These are phyloP conservation scores for Sinotaia quadrata DNA, from an alignment of 2,888 invertebrate genomes.

Conservation along the genomic window DNA sequence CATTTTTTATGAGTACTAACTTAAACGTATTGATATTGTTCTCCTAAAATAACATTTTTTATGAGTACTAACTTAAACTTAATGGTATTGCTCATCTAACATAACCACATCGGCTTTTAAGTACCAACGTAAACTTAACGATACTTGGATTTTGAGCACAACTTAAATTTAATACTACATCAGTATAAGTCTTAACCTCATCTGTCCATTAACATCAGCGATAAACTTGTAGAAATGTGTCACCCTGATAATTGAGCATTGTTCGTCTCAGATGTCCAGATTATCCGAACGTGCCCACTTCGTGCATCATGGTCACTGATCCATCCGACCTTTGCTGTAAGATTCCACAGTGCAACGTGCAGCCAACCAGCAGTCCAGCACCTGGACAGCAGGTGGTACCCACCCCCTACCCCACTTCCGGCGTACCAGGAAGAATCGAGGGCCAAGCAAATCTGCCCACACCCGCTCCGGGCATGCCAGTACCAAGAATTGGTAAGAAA, in stretches of 20 bases:
- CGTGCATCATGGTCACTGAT: slow-evolving; percentile 51
- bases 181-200: no score
- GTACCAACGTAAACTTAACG: no score
- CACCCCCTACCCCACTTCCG: slow-evolving; percentile 14
- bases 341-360: slow-evolving; percentile 48
- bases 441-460: slow-evolving; percentile 9
- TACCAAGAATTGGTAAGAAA: slow-evolving; percentile 1
- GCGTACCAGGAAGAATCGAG: slow-evolving; percentile 21
- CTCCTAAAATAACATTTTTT: no score
- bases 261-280: slow-evolving; percentile 46
- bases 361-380: slow-evolving; percentile 38
- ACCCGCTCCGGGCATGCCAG: background rate
- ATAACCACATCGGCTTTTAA: no score
- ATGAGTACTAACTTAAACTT: no score
- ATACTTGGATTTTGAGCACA: no score
- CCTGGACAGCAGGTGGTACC: slow-evolving; percentile 7
- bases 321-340: slow-evolving; percentile 57
- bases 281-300: slow-evolving; percentile 37
- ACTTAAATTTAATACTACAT: no score
- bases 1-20: no score
- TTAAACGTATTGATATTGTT: no score
- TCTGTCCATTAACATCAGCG: no score
- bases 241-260: background rate
- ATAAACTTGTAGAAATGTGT: no score
- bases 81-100: no score